Evolutionary conservation across 1,140 invertebrate species (phyloP).

Genomic region (Ganaspis sp.): DNA sequence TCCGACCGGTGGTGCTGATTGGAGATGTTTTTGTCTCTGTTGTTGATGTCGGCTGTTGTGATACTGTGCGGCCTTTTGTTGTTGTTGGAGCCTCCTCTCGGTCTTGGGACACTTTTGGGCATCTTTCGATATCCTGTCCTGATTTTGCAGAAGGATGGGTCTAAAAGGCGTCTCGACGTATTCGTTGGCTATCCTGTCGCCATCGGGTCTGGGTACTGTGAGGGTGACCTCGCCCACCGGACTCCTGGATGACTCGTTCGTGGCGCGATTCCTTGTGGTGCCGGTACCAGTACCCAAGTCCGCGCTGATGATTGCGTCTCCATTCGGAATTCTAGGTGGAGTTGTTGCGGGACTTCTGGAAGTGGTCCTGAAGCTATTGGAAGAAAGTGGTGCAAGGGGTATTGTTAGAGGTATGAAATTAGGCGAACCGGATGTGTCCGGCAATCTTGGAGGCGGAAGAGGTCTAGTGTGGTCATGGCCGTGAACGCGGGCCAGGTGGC

Average conservation of each 20-base stretch:
- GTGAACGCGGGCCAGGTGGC: slow-evolving; percentile 63
- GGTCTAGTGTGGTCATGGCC: slow-evolving; percentile 67
- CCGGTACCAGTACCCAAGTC: slow-evolving; percentile 30
- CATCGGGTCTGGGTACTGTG: slow-evolving; percentile 85
- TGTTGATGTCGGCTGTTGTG: slow-evolving; percentile 52
- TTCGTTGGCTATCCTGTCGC: slow-evolving; percentile 86
- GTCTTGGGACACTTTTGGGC: slow-evolving; percentile 66
- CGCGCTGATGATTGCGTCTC: slow-evolving; percentile 17
- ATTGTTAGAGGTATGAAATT: slow-evolving; percentile 65
- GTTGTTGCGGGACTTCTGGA: slow-evolving; percentile 39
- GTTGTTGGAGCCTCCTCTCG: slow-evolving; percentile 58
- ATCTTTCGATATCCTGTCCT: slow-evolving; percentile 52
- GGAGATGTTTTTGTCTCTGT: slow-evolving; percentile 46
- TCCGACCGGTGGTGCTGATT: slow-evolving; percentile 61
- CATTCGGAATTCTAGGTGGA: slow-evolving; percentile 8
- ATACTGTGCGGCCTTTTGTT: slow-evolving; percentile 48
- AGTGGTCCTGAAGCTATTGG: slow-evolving; percentile 47
- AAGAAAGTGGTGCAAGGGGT: slow-evolving; percentile 65
- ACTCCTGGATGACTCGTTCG: slow-evolving; percentile 50
- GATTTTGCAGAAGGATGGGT: slow-evolving; percentile 42
- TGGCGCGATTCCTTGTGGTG: slow-evolving; percentile 28
- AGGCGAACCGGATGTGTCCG: slow-evolving; percentile 51
- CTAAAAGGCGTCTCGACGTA: slow-evolving; percentile 89
- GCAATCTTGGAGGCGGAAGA: slow-evolving; percentile 60
- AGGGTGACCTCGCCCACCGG: slow-evolving; percentile 79